A percentile compares a stretch with the other conserved stretches of the same genome.
These are phyloP conservation scores for Taphrorychus bicolor DNA, from an alignment of 2,888 invertebrate species.

Conservation along the genomic window DNA sequence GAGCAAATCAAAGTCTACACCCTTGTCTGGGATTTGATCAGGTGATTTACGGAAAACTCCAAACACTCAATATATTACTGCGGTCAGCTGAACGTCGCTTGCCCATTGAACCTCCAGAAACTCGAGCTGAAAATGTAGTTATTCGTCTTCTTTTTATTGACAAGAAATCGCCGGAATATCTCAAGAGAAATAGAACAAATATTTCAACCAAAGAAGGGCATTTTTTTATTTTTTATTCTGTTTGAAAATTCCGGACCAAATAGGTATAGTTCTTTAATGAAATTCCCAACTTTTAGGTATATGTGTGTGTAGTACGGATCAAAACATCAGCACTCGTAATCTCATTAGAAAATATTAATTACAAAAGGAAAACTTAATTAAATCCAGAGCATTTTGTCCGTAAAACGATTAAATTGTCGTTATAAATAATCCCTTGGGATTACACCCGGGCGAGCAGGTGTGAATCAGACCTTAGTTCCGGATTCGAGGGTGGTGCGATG, in stretches of 20 bases:
- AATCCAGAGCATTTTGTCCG: constrained; percentile 5
- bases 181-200: not conserved
- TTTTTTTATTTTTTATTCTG: not conserved
- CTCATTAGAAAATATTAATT: not conserved
- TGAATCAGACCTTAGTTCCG: constrained; percentile 5
- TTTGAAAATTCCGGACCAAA: not conserved
- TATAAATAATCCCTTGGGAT: constrained; percentile 23
- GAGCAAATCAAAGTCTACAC: not conserved
- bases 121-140: constrained; percentile 5
- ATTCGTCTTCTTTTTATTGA: constrained; percentile 4
- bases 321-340: not conserved
- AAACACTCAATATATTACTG: constrained; percentile 4
- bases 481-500: not conserved
- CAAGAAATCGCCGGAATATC: not conserved
- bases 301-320: no score
- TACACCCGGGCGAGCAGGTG: constrained; percentile 9
- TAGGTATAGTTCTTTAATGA: not conserved
- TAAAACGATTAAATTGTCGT: constrained; percentile 31
- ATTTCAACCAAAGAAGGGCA: not conserved
- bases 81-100: not conserved
- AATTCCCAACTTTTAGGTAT: no score
- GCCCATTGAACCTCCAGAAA: not conserved
- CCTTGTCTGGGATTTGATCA: not conserved
- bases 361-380: constrained; percentile 2
- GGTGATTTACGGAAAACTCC: constrained; percentile 1